Conservation (phyloP, 2,888 invertebrate genomes). For the Rhopalosiphum nymphaeae region DNA sequence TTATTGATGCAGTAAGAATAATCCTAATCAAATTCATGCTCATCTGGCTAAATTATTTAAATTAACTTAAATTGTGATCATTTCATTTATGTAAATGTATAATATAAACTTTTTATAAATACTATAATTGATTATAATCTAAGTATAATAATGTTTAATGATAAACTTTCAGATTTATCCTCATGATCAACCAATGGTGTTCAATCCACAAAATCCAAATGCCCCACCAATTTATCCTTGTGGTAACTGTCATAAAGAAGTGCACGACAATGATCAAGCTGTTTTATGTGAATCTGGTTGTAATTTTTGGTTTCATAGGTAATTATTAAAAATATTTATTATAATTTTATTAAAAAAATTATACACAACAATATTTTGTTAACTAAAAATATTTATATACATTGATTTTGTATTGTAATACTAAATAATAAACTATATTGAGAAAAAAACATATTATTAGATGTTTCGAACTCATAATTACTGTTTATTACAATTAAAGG, state of each 20-base stretch:
- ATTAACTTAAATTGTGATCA: background rate
- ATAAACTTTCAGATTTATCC: conserved; percentile 79
- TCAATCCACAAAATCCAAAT: conserved; percentile 97
- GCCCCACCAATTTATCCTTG: conserved; percentile 98
- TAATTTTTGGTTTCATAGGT: conserved; percentile 99
- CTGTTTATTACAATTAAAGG: too few relatives aligned
- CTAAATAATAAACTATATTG: background rate
- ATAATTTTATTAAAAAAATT: background rate
- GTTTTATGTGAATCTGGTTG: conserved; percentile 98
- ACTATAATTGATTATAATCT: background rate
- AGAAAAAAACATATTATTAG: background rate
- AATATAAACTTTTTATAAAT: background rate
- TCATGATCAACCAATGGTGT: conserved; percentile 96
- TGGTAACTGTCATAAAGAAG: conserved; percentile 97
- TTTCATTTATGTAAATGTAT: background rate
- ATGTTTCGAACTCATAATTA: background rate
- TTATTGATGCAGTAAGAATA: background rate
- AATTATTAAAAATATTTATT: conserved; percentile 61
- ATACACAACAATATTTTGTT: background rate
- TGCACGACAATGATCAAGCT: conserved; percentile 98
- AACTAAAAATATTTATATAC: background rate
- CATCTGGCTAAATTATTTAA: background rate
- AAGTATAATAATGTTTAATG: background rate
- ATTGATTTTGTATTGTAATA: background rate
- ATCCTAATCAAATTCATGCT: background rate